phyloP scores from a whole-genome alignment of 1,140 invertebrate genomes.

The Homarus americanus region DNA sequence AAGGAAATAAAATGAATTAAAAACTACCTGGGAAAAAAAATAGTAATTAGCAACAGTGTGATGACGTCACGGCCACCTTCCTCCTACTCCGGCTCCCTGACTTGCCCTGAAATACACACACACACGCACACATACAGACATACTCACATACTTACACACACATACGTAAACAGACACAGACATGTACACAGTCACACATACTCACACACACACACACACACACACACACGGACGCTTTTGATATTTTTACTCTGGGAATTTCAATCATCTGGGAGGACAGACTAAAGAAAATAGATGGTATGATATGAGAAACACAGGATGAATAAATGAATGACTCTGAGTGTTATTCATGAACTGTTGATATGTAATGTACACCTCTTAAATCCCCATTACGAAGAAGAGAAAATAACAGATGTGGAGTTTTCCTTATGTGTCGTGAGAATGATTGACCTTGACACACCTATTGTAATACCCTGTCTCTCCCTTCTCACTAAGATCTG shows the following conservation, averaged over 20 bases:
- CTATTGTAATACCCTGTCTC: background rate
- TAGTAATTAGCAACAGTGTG: slow-evolving; percentile 10
- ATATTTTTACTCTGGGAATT: background rate
- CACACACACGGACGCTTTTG: background rate
- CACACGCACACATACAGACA: background rate
- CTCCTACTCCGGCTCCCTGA: too few species aligned
- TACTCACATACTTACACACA: background rate
- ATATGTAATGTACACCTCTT: background rate
- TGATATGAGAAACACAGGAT: background rate
- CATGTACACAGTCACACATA: too few species aligned
- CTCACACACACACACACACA: background rate
- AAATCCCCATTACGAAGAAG: background rate
- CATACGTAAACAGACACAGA: background rate
- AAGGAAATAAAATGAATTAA: too few species aligned
- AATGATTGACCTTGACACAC: background rate
- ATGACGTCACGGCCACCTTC: slow-evolving; percentile 34
- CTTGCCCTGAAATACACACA: too few species aligned
- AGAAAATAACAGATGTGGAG: background rate
- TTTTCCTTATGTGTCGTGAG: background rate
- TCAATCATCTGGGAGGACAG: background rate
- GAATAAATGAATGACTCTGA: background rate
- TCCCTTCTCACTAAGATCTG: too few species aligned
- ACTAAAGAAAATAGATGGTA: background rate
- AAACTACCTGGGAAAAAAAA: slow-evolving; percentile 30
- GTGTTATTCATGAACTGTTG: background rate